Base-by-base conservation (phyloP, 2,888 invertebrate species). In the Incurvaria masculella region DNA sequence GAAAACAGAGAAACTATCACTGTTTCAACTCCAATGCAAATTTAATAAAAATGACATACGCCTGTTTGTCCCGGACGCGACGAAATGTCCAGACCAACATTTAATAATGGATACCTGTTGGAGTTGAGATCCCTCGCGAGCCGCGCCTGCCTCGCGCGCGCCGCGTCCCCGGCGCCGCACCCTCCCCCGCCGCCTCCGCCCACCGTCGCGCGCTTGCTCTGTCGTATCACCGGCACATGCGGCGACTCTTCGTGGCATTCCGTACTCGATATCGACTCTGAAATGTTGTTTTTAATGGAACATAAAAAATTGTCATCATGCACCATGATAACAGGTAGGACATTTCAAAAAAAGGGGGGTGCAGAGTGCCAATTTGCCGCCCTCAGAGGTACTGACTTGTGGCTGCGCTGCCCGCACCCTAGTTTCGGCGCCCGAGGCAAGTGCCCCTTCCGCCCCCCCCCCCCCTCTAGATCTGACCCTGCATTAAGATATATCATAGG, bases 241-340 rank as follows among this genome's bases (percentile, higher is more conserved):
- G 74, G 66, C 42, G 58, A 51, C 21, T 73, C 76, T 21, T 75
- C 75, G 54, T 68, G 68, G 48, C 65, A 69, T 53, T 76, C 76
- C 54, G 72, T 74, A 56, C 78, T 78, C 21, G 78, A 78, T 46
- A 61, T 60, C 14, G 76, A 78, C 61, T 76, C 76, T 76, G 64
- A 2, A 66, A 60, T n/a, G 2, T 23, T 23, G 23, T 6, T 23
- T 6, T 23, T 23, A 5, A 23, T 6, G 10, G 23, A 23, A 23
- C n/a, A n/a, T n/a, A 16, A 46, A 19, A 39, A 38, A 26, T 16
- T 23, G 19, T 17, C 16, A 27, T 8, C 38, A 18, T 16, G 21
- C 19, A 21, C 21, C 20, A 42, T 42, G 16, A 17, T 27, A 10
- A 27, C 8, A 10, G 8, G 10, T 10, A 27, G 14, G 27, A 14